Conservation (phyloP, 1,140 invertebrate genomes). For the Neodiprion virginianus region DNA sequence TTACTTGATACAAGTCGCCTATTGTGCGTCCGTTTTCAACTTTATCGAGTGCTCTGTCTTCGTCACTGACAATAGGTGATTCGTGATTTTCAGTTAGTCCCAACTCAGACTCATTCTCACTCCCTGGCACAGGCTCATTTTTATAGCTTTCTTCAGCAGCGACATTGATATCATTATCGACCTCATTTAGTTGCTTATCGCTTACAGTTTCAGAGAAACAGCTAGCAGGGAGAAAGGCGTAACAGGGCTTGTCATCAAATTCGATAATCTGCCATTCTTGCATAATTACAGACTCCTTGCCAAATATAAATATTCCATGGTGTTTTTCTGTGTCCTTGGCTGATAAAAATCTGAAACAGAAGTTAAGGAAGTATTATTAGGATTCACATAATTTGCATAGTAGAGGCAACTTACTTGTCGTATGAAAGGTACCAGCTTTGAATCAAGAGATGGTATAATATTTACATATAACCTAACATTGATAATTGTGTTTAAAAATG, state of each 20-base stretch:
- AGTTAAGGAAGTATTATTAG: background rate
- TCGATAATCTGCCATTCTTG: conserved; percentile 60
- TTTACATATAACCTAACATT: too few relatives aligned
- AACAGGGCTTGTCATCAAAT: conserved; percentile 58
- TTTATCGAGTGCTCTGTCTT: conserved; percentile 2
- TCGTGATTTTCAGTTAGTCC: background rate
- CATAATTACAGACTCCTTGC: conserved; percentile 56
- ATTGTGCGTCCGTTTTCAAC: conserved; percentile 6
- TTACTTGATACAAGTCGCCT: conserved; percentile 45
- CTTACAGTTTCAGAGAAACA: conserved; percentile 23
- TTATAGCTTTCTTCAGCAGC: background rate
- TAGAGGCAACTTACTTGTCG: background rate
- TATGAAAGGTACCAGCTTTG: background rate
- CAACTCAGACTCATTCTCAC: background rate
- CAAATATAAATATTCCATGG: conserved; percentile 55
- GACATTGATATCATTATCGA: background rate
- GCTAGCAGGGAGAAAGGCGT: conserved; percentile 57
- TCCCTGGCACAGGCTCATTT: background rate
- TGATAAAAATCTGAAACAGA: background rate
- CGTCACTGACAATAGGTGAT: background rate
- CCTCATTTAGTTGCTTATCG: background rate
- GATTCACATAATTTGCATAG: background rate
- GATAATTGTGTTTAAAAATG: too few relatives aligned
- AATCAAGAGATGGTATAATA: background rate
- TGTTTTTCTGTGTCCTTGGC: conserved; percentile 20